These are phyloP conservation scores for Harpagoxenus sublaevis DNA, from an alignment of 2,888 invertebrate species.

Conservation along the genomic window DNA sequence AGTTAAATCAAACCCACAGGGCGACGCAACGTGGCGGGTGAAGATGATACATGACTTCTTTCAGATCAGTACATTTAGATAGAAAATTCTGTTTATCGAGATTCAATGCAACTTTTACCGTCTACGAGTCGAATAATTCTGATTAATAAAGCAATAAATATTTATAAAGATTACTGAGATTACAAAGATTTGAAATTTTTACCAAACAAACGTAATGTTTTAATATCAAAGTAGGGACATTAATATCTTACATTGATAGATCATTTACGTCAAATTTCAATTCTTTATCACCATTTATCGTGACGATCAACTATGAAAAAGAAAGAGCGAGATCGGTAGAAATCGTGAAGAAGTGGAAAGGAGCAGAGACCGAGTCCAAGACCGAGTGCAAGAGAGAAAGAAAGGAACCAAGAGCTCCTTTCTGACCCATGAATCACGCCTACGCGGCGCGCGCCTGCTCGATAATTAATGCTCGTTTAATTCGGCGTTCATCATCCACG, in stretches of 20 bases:
- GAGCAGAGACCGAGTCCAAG: slow-evolving; percentile 55
- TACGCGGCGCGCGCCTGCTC: slow-evolving; percentile 82
- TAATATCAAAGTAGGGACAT: not conserved
- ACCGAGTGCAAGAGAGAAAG: slow-evolving; percentile 62
- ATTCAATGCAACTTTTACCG: not conserved
- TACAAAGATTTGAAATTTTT: not conserved
- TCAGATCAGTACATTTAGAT: not conserved
- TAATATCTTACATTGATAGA: not conserved
- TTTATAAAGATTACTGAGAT: not conserved
- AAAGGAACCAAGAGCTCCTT: slow-evolving; percentile 70
- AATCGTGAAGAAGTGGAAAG: slow-evolving; percentile 43
- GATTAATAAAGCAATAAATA: not conserved
- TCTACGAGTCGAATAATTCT: not conserved
- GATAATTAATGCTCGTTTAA: slow-evolving; percentile 85
- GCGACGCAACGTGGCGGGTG: not conserved
- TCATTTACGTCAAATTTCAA: not conserved
- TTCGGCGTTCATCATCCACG: slow-evolving; percentile 84
- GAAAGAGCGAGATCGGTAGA: slow-evolving; percentile 37
- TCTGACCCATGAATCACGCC: slow-evolving; percentile 84
- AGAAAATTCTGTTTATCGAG: not conserved
- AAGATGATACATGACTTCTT: slow-evolving; percentile 18
- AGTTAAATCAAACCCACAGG: not conserved
- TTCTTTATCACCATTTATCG: slow-evolving; percentile 29
- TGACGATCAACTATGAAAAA: slow-evolving; percentile 33
- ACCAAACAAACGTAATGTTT: not conserved